Base-by-base conservation (phyloP, 2,797 vertebrate species). In the Malurus leucopterus region DNA sequence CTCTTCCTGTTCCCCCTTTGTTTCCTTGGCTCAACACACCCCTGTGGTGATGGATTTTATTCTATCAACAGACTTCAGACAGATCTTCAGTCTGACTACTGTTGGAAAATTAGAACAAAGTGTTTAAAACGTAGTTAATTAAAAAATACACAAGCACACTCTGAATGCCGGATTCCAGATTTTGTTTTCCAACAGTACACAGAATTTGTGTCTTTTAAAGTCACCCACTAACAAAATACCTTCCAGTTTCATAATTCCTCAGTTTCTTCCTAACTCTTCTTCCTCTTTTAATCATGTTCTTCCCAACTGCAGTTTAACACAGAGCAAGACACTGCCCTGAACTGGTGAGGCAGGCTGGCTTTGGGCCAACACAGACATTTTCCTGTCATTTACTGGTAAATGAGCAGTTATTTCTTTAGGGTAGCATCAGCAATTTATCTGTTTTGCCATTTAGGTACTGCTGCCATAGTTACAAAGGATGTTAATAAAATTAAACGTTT, bases 381-480 rank as follows among this genome's bases (percentile, higher is more conserved):
- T 22, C 14, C 23, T 36, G 8, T 46, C 65, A n/a, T 76, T 79
- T 5, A n/a, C 23, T 20, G 22, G 18, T 16, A 92, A 55, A 47
- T 0, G 8, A 8, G 63, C 16, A 26, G 2, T 23, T 55, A 5
- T 12, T 67, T 38, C 54, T 57, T 53, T 15, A 62, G 6, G 58
- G 54, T 29, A 44, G 14, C 24, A 20, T 6, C 32, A 58, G 32
- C 27, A 65, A 11, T 46, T 62, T 8, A 23, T 16, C 43, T 34
- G 0, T 16, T 59, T 23, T 34, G 38, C 26, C 51, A 24, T 38
- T 77, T 64, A 13, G 11, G 19, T 38, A 13, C 7, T 15, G 20
- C n/a, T 47, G 26, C 30, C 40, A 0, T 6, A 65, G 41, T 26
- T 26, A 63, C 10, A 18, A 1, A 46, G 17, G 7, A 16, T 3